A percentile compares a stretch with the other conserved stretches of the same genome.
Conservation (phyloP, 2,113 vertebrate genomes). For the Lynx canadensis region DNA sequence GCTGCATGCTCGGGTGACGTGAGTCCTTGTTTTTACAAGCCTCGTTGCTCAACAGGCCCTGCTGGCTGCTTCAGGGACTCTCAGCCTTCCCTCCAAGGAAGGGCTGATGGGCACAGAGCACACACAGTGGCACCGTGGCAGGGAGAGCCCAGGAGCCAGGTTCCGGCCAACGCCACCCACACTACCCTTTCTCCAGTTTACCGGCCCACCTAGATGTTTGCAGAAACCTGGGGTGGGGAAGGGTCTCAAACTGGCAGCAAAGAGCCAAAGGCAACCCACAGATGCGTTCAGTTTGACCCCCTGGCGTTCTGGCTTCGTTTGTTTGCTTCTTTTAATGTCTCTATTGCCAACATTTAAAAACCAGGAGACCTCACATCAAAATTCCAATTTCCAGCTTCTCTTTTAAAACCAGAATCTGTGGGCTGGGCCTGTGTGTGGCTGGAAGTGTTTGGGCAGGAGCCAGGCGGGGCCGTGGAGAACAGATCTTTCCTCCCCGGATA, state of each 20-base stretch:
- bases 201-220: accelerated
- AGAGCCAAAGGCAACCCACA: background rate
- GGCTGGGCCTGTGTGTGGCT: background rate
- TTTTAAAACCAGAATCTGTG: background rate
- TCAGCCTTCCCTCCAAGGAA: background rate
- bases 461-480: background rate
- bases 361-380: background rate
- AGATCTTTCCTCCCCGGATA: background rate
- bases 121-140: background rate
- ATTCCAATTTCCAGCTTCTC: conserved; percentile 9
- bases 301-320: accelerated
- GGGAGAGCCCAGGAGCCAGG: background rate
- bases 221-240: background rate
- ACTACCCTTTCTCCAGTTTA: background rate
- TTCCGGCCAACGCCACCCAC: background rate
- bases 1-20: background rate
- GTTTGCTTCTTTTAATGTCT: background rate
- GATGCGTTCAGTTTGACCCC: accelerated
- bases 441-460: background rate
- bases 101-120: background rate
- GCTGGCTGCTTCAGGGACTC: background rate
- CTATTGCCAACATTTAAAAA: background rate
- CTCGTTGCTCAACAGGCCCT: background rate
- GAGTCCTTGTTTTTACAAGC: background rate
- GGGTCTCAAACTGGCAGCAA: background rate